Evolutionary conservation across 2,888 invertebrate genomes (phyloP), one percentile per base, ranked within the genome.

Genomic region (Sarcophaga rosellei): DNA sequence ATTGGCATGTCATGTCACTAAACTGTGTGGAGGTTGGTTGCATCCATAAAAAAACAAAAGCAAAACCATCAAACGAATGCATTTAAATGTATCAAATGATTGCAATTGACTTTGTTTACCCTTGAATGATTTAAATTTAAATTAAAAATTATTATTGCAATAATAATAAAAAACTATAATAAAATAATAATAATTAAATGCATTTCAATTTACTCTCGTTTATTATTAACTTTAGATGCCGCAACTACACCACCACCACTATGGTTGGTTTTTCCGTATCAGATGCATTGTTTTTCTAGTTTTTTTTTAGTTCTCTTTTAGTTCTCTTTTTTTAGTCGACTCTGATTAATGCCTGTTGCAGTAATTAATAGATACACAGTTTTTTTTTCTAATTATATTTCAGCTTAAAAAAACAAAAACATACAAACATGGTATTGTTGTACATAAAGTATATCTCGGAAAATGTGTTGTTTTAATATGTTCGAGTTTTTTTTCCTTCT

Each of bases 51-150:
- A 15, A 35, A 25, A 35, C 8, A 35, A 35, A 35, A 35, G 6
- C 25, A 35, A 35, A 35, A 35, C 2, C 35, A 35, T 35, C 35
- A 10, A 35, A 35, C 35, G 35, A 35, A 69, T 63, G 68, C 65
- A 63, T 63, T 47, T 72, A 66, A 77, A 66, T 77, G 11, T 74
- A 74, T 70, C 61, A 53, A 59, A 70, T 80, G 35, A 84, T 84
- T 76, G 20, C 53, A 63, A 80, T 65, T 84, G 84, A 84, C 79
- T 80, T 84, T 84, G 75, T 75, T 61, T 84, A 80, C 84, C 80
- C 79, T 79, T 84, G 79, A 84, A 21, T 80, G 65, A 63, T 70
- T 75, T 75, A 15, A 65, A 70, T 70, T 75, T 20, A 66, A 66
- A 35, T 20, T 20, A 35, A 63, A 23, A 23, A 63, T 63, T 63